Percentiles rank a stretch among this genome's conserved stretches.
These are phyloP conservation scores for Sycophaga agraensis DNA, from an alignment of 1,140 invertebrate species.

Conservation along the genomic window DNA sequence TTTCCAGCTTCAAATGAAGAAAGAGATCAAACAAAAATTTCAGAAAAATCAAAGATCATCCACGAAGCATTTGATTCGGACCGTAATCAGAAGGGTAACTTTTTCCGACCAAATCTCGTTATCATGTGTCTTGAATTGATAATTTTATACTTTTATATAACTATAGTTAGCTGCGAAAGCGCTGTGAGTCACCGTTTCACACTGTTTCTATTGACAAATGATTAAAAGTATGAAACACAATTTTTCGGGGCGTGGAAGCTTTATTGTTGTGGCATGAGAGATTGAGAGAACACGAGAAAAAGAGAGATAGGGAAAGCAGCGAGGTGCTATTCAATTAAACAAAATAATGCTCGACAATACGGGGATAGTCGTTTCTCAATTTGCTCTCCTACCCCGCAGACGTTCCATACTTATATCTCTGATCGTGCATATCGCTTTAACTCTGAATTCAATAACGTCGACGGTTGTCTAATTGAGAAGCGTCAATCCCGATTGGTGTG, in stretches of 20 bases:
- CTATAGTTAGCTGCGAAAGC: slow-evolving; percentile 24
- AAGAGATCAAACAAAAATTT: background rate
- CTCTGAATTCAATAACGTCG: no score
- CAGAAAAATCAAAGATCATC: background rate
- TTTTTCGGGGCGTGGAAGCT: slow-evolving; percentile 1
- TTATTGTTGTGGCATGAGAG: background rate
- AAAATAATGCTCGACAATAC: no score
- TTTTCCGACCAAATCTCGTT: slow-evolving; percentile 26
- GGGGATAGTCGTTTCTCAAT: no score
- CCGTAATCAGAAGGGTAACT: background rate
- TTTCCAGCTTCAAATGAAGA: background rate
- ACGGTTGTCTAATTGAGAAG: no score
- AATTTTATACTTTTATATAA: slow-evolving; percentile 47
- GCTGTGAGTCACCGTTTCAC: no score
- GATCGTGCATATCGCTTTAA: no score
- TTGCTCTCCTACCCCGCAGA: no score
- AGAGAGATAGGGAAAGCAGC: no score
- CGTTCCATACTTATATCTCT: no score
- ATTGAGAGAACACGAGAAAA: no score
- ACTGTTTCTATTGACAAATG: slow-evolving; percentile 8
- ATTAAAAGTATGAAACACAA: background rate
- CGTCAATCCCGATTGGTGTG: no score
- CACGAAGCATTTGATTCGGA: background rate
- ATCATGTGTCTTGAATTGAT: slow-evolving; percentile 27
- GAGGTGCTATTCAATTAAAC: no score